phyloP scores from a whole-genome alignment of 2,797 vertebrate species.

The Myioborus miniatus region DNA sequence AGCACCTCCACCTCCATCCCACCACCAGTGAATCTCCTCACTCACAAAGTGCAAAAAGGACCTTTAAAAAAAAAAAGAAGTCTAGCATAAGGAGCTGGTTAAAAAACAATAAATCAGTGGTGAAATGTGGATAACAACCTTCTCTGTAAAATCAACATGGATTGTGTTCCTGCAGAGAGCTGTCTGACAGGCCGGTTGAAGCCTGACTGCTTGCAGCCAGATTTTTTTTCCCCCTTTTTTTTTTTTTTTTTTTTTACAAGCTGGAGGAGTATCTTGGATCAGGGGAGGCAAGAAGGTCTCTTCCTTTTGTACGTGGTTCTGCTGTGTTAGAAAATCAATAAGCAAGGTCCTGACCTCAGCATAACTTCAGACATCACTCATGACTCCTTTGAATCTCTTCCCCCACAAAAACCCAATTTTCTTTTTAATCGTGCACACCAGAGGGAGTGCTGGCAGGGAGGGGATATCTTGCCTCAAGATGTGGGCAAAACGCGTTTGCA shows the following conservation, averaged over 20 bases:
- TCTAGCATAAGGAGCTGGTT: constrained; percentile 84
- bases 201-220: constrained; percentile 69
- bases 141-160: constrained; percentile 86
- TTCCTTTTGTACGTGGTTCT: constrained; percentile 52
- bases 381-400: constrained; percentile 15
- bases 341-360: constrained; percentile 66
- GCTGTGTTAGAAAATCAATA: constrained; percentile 70
- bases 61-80: not conserved
- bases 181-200: constrained; percentile 76
- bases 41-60: constrained; percentile 71
- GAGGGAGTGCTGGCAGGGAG: not conserved
- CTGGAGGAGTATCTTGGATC: constrained; percentile 26
- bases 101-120: constrained; percentile 87
- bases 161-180: constrained; percentile 81
- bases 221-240: not conserved
- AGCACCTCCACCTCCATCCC: not conserved
- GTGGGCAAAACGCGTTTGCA: not conserved
- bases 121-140: constrained; percentile 86
- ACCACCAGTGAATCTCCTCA: not conserved
- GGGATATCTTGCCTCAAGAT: not conserved
- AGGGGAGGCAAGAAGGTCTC: constrained; percentile 33
- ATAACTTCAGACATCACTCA: constrained; percentile 71
- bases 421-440: not conserved
- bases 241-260: not conserved
- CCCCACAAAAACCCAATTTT: not conserved